Evolutionary conservation across 2,888 invertebrate species (phyloP).

Genomic region (Acrobasis suavella): DNA sequence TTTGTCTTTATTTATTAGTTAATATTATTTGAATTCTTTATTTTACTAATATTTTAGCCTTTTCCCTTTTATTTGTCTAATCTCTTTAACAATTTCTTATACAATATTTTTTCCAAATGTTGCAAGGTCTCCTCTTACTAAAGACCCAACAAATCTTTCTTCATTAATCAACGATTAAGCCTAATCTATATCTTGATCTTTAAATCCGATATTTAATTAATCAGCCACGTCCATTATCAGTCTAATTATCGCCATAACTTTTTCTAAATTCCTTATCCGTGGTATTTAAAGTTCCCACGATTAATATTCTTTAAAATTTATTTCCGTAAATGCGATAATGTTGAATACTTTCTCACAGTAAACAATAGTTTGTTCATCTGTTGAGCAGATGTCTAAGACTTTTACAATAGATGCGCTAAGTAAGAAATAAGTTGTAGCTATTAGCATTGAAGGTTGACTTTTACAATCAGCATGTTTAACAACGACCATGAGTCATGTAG

Average conservation of each 20-base stretch:
- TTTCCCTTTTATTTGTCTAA: too few relatives aligned
- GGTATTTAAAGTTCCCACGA: neutral
- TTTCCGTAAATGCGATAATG: constrained; percentile 4
- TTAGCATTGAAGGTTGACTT: constrained; percentile 1
- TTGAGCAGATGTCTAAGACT: constrained; percentile 14
- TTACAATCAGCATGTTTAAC: neutral
- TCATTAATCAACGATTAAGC: neutral
- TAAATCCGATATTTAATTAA: neutral
- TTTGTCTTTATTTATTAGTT: too few relatives aligned
- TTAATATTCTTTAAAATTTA: neutral
- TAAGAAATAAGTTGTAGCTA: neutral
- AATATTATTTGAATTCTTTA: too few relatives aligned
- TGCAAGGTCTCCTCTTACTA: too few relatives aligned
- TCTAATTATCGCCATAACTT: neutral
- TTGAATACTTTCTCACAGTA: constrained; percentile 8
- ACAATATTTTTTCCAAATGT: too few relatives aligned
- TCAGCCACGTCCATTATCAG: neutral
- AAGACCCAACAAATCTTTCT: neutral
- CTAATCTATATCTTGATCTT: neutral
- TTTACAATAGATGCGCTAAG: constrained; percentile 1
- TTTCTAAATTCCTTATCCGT: neutral
- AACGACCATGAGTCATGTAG: neutral
- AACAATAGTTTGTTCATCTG: constrained; percentile 15
- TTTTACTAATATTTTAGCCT: too few relatives aligned
- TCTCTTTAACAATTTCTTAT: too few relatives aligned